Conservation (phyloP, 2,888 invertebrate genomes). For the Rotaria sp. region DNA sequence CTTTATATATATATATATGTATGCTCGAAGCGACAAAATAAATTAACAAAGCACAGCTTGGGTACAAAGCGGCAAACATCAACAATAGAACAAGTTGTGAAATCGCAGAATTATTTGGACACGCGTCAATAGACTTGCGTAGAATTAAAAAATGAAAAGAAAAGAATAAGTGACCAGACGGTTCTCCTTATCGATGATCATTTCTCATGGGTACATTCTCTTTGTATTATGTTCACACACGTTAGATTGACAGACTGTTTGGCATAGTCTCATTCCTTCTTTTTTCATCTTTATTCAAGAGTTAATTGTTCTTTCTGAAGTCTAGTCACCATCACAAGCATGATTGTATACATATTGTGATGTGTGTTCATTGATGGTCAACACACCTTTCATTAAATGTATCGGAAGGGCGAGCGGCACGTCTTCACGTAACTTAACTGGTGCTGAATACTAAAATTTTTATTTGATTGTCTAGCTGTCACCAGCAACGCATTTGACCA, state of each 20-base stretch:
- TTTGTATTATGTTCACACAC: neutral
- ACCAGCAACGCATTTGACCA: neutral
- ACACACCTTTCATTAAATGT: neutral
- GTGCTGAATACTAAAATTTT: neutral
- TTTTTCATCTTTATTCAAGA: neutral
- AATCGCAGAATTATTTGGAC: neutral
- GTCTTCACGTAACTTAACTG: neutral
- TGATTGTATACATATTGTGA: neutral
- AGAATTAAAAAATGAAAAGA: neutral
- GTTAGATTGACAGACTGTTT: neutral
- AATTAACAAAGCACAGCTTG: neutral
- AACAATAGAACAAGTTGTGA: neutral
- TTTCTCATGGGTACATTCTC: conserved; percentile 2
- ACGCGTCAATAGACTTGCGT: neutral
- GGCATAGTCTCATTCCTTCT: neutral
- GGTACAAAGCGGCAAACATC: neutral
- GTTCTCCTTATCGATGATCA: neutral
- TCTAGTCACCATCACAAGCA: neutral
- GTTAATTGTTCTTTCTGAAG: neutral
- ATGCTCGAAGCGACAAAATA: neutral
- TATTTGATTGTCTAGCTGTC: neutral
- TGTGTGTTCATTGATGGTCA: neutral
- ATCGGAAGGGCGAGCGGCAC: neutral
- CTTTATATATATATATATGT: neutral
- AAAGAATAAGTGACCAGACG: neutral